phyloP scores from a whole-genome alignment of 2,888 invertebrate species.

The Meliscaeva auricollis region DNA sequence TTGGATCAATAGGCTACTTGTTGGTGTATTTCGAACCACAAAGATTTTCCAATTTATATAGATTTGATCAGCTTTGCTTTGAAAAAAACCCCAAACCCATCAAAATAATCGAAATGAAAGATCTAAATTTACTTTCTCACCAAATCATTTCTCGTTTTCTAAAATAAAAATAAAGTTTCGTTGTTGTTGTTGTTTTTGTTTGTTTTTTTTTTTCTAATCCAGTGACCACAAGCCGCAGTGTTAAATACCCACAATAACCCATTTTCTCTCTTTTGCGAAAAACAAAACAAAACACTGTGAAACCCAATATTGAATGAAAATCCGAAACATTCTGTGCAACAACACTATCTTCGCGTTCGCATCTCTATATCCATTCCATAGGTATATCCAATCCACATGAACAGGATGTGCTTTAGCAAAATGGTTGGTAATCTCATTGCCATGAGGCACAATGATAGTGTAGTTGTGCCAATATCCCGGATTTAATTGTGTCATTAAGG shows the following conservation, averaged over 20 bases:
- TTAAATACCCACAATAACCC: slow-evolving; percentile 15
- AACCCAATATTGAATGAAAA: slow-evolving; percentile 59
- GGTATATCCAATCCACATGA: background rate
- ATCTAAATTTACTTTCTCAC: slow-evolving; percentile 10
- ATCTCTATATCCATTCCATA: background rate
- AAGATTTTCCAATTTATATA: background rate
- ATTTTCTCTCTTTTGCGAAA: background rate
- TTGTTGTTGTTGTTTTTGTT: background rate
- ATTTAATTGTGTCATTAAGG: slow-evolving; percentile 68
- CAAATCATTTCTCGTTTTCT: background rate
- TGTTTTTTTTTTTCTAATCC: slow-evolving; percentile 1
- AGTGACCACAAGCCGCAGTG: slow-evolving; percentile 36
- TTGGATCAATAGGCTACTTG: too few relatives aligned
- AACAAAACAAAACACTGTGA: background rate
- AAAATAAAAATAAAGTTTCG: too few relatives aligned
- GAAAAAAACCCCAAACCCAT: background rate
- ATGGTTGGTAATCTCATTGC: slow-evolving; percentile 48
- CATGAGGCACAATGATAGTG: slow-evolving; percentile 48
- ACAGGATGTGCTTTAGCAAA: slow-evolving; percentile 25
- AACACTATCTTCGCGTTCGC: background rate
- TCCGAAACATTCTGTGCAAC: slow-evolving; percentile 51
- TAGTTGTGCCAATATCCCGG: slow-evolving; percentile 39
- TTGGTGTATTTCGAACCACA: too few relatives aligned
- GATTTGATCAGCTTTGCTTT: background rate
- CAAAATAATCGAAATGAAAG: background rate